Evolutionary conservation across 2,797 vertebrate genomes (phyloP).

Genomic region (Heterohyrax brucei): DNA sequence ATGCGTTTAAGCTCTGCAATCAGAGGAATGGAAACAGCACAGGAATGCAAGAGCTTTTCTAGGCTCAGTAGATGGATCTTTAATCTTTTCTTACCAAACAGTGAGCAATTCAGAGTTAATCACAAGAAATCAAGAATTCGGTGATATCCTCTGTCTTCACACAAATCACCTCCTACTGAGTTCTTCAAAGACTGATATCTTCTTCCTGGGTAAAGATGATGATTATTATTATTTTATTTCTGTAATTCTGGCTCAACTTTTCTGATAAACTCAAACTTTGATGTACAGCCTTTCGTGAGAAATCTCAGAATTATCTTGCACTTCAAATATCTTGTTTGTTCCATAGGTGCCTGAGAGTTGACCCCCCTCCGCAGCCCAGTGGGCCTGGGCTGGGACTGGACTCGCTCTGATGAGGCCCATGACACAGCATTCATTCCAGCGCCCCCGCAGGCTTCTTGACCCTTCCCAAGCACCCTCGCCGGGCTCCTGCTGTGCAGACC

Average conservation of each 20-base stretch:
- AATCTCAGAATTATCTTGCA: constrained; percentile 64
- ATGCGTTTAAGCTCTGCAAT: constrained; percentile 40
- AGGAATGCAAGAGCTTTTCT: constrained; percentile 16
- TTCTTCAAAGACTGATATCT: constrained; percentile 55
- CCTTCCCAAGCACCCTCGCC: constrained; percentile 36
- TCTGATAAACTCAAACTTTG: constrained; percentile 13
- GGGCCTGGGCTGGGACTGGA: constrained; percentile 65
- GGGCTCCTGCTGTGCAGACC: not conserved
- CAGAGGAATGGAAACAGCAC: constrained; percentile 45
- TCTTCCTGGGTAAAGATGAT: constrained; percentile 53
- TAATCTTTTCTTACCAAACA: constrained; percentile 75
- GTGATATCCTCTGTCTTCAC: constrained; percentile 27
- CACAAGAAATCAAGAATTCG: constrained; percentile 67
- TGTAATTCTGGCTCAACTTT: not conserved
- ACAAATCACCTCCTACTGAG: constrained; percentile 34
- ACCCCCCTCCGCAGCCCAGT: constrained; percentile 13
- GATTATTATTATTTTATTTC: constrained; percentile 55
- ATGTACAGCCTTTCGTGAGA: not conserved
- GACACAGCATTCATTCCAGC: not conserved
- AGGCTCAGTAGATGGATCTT: constrained; percentile 56
- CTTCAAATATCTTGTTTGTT: constrained; percentile 69
- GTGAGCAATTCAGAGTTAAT: constrained; percentile 70
- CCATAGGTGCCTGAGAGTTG: constrained; percentile 65
- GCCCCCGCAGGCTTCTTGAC: not conserved
- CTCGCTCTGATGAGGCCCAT: constrained; percentile 49